phyloP scores from a whole-genome alignment of 2,113 vertebrate genomes.

The Upupa epops region DNA sequence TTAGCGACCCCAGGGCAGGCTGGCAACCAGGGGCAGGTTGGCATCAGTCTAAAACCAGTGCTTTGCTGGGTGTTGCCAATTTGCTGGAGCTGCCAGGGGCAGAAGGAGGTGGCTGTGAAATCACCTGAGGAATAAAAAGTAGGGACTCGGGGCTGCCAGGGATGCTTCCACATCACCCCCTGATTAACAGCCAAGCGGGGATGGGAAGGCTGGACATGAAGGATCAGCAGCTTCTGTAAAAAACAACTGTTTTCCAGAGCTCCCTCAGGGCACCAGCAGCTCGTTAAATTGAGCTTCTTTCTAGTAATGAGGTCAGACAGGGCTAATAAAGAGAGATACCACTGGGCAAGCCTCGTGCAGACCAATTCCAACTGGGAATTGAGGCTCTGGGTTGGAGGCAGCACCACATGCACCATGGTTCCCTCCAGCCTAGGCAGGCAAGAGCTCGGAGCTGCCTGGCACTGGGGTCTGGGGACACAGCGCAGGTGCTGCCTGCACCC shows the following conservation, averaged over 20 bases:
- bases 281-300: conserved; percentile 51
- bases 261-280: conserved; percentile 28
- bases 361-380: conserved; percentile 30
- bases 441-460: not conserved
- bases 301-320: conserved; percentile 68
- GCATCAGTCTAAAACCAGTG: not conserved
- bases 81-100: accelerated
- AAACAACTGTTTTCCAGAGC: conserved; percentile 52
- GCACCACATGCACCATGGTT: accelerated
- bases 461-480: accelerated
- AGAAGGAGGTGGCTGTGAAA: not conserved
- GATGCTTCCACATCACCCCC: not conserved
- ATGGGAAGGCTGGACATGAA: not conserved
- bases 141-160: not conserved
- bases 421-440: accelerated
- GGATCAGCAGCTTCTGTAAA: conserved; percentile 55
- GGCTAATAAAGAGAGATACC: conserved; percentile 68
- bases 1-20: not conserved
- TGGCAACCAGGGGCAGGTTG: not conserved
- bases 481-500: not conserved
- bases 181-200: conserved; percentile 26
- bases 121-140: not conserved
- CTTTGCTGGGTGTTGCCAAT: accelerated
- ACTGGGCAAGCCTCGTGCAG: not conserved
- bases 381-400: not conserved